phyloP scores from a whole-genome alignment of 35 echinoderm and acorn worm genomes.

The Apostichopus japonicus region DNA sequence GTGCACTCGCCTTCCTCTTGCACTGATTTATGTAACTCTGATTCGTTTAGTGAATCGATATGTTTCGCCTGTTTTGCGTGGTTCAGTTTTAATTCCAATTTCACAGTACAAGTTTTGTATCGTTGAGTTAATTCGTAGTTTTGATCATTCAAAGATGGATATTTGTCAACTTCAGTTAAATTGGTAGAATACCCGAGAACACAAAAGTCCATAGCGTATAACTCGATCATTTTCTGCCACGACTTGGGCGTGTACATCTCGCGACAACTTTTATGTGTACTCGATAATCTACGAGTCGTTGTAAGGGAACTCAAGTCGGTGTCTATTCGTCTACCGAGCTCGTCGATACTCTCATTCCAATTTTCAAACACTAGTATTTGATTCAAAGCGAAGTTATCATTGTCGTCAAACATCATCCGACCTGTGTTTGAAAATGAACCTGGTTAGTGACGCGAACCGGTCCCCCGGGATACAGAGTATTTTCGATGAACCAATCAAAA shows the following conservation, averaged over 20 bases:
- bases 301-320: not conserved
- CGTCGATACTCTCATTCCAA: slow-evolving; percentile 24
- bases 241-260: not conserved
- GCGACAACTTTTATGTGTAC: not conserved
- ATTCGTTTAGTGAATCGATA: not conserved
- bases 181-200: too few species aligned
- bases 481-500: too few species aligned
- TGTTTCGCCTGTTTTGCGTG: not conserved
- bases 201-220: not conserved
- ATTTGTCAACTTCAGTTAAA: too few species aligned
- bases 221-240: not conserved
- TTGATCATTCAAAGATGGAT: too few species aligned
- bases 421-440: not conserved
- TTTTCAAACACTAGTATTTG: slow-evolving; percentile 44
- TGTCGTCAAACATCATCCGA: slow-evolving; percentile 30
- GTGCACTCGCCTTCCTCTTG: too few species aligned
- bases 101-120: not conserved
- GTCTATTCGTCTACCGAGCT: slow-evolving; percentile 16
- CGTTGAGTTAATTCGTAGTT: not conserved
- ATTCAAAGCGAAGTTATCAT: not conserved
- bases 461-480: too few species aligned
- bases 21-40: too few species aligned
- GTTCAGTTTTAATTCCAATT: not conserved
- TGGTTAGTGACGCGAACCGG: too few species aligned
- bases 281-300: not conserved